phyloP scores from a whole-genome alignment of 2,113 vertebrate species.

The Cariama cristata region DNA sequence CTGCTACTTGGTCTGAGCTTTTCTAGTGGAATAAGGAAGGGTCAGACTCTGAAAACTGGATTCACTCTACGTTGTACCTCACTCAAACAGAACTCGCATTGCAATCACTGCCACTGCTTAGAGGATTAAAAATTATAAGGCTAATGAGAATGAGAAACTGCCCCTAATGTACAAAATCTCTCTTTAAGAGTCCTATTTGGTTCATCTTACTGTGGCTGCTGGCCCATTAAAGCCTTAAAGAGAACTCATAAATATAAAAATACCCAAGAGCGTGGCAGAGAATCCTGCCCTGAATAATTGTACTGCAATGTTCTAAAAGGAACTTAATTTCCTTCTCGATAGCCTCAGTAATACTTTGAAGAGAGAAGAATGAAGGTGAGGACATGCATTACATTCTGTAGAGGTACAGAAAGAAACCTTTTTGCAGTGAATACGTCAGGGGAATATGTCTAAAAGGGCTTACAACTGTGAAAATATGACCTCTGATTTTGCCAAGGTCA shows the following conservation, averaged over 20 bases:
- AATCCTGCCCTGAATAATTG: constrained; percentile 58
- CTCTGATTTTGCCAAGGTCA: constrained; percentile 70
- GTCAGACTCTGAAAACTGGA: not conserved
- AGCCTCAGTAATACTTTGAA: constrained; percentile 30
- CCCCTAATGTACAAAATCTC: not conserved
- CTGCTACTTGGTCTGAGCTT: not conserved
- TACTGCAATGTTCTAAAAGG: constrained; percentile 20
- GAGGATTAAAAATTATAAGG: constrained; percentile 12
- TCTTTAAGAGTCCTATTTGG: constrained; percentile 3
- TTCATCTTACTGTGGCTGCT: not conserved
- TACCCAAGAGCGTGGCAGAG: constrained; percentile 20
- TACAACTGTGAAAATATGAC: constrained; percentile 43
- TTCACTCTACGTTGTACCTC: not conserved
- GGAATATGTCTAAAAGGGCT: constrained; percentile 51
- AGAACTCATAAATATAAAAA: constrained; percentile 67
- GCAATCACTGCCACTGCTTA: not conserved
- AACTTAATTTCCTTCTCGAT: constrained; percentile 51
- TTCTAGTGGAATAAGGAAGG: not conserved
- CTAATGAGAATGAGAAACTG: constrained; percentile 31
- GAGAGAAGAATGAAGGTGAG: constrained; percentile 55
- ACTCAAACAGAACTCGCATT: not conserved
- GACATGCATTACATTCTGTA: constrained; percentile 46
- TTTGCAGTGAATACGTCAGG: constrained; percentile 29
- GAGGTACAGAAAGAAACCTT: constrained; percentile 60
- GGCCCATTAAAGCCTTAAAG: constrained; percentile 51